Evolutionary conservation across 2,888 invertebrate genomes (phyloP).

Genomic region (Cosmopolites sordidus): DNA sequence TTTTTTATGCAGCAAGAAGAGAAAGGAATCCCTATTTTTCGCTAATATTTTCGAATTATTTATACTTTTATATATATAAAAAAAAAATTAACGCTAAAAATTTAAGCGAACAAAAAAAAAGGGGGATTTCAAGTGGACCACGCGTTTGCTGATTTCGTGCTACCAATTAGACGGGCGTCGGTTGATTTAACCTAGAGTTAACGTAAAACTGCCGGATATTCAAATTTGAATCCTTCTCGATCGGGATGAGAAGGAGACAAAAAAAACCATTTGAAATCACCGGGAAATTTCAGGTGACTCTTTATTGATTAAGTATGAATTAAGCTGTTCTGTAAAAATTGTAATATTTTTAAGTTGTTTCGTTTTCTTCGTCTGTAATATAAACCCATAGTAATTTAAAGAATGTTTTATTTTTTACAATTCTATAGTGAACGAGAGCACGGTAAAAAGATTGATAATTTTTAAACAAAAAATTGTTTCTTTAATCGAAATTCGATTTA

Average conservation of each 20-base stretch:
- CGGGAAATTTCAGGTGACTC: conserved; percentile 10
- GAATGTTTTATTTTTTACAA: conserved; percentile 2
- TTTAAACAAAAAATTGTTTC: too few species aligned
- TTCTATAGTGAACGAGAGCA: too few species aligned
- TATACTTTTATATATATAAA: conserved; percentile 48
- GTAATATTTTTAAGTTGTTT: conserved; percentile 17
- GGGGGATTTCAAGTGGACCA: conserved; percentile 23
- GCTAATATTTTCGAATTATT: conserved; percentile 46
- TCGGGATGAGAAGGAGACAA: too few species aligned
- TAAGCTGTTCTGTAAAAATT: conserved; percentile 18
- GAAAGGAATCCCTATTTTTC: conserved; percentile 42
- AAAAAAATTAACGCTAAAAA: conserved; percentile 2
- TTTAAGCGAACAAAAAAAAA: conserved; percentile 16
- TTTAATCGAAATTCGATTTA: too few species aligned
- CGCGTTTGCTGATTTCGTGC: neutral
- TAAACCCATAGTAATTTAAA: conserved; percentile 13
- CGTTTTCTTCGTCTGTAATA: conserved; percentile 22
- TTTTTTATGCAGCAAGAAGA: conserved; percentile 17
- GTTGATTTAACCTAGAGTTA: neutral
- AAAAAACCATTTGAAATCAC: conserved; percentile 22
- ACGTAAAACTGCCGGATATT: neutral
- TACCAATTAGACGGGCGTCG: neutral
- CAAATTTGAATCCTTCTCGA: too few species aligned
- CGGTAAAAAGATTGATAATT: too few species aligned
- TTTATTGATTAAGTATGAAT: conserved; percentile 10